Percentiles rank a stretch among this genome's conserved stretches.
phyloP scores from a whole-genome alignment of 2,888 invertebrate genomes.

The Alitta virens region DNA sequence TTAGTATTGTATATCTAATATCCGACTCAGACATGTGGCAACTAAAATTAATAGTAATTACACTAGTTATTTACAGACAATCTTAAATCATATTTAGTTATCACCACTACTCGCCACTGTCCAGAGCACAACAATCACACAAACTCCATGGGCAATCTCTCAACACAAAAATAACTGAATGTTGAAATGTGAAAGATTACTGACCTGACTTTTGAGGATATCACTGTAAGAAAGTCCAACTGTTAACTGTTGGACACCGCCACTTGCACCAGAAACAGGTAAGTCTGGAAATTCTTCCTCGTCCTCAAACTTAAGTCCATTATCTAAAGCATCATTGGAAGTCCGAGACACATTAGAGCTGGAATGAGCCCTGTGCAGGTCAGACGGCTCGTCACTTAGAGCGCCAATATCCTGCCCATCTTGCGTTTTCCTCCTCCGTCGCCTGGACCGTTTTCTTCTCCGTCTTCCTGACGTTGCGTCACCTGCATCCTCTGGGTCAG shows the following conservation, averaged over 20 bases:
- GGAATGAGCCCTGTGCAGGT: constrained; percentile 20
- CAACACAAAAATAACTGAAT: too few relatives aligned
- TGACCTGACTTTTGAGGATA: constrained; percentile 32
- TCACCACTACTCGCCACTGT: too few relatives aligned
- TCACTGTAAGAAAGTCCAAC: constrained; percentile 42
- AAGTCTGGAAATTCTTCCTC: constrained; percentile 51
- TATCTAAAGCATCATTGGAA: constrained; percentile 5
- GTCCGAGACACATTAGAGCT: constrained; percentile 27
- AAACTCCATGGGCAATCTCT: too few relatives aligned
- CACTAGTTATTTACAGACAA: too few relatives aligned
- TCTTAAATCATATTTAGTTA: too few relatives aligned
- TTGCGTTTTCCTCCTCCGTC: constrained; percentile 5
- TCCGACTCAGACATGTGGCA: too few relatives aligned
- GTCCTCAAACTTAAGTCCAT: constrained; percentile 46
- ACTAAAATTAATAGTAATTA: too few relatives aligned
- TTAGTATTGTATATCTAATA: too few relatives aligned
- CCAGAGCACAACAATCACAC: too few relatives aligned
- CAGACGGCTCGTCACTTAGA: constrained; percentile 23
- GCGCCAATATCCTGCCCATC: constrained; percentile 14
- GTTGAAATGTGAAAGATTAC: background rate
- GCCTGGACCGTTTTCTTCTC: constrained; percentile 12
- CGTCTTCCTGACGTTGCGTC: constrained; percentile 5
- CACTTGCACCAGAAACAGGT: constrained; percentile 18
- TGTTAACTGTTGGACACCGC: background rate
- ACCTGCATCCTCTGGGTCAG: constrained; percentile 12